Evolutionary conservation across 2,888 invertebrate species (phyloP).

Genomic region (Mallateleia sp.): DNA sequence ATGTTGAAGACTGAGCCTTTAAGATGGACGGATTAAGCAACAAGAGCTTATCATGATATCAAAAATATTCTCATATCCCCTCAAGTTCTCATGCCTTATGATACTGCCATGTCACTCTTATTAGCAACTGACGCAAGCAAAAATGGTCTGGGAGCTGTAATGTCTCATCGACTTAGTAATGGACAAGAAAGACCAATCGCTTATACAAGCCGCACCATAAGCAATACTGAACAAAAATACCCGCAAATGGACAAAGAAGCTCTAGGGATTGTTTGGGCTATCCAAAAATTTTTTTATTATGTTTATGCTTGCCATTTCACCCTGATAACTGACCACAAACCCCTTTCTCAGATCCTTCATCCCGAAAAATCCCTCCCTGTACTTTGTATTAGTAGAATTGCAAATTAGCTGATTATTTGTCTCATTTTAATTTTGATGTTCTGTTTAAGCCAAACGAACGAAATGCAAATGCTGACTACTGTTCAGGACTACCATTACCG

Average conservation of each 20-base stretch:
- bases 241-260: too few relatives aligned
- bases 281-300: not conserved
- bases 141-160: not conserved
- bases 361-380: too few relatives aligned
- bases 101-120: not conserved
- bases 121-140: not conserved
- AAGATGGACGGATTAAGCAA: not conserved
- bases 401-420: constrained; percentile 39
- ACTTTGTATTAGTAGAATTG: too few relatives aligned
- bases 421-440: constrained; percentile 29
- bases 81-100: constrained; percentile 30
- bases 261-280: not conserved
- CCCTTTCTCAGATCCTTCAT: not conserved
- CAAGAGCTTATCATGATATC: constrained; percentile 1
- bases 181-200: not conserved
- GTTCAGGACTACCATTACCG: constrained; percentile 2
- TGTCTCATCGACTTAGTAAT: not conserved
- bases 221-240: not conserved
- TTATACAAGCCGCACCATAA: not conserved
- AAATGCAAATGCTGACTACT: constrained; percentile 38
- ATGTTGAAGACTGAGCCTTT: not conserved
- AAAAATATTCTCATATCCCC: constrained; percentile 16
- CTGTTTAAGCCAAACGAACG: constrained; percentile 13
- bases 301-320: too few relatives aligned
- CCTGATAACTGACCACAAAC: too few relatives aligned